Evolutionary conservation across 1,140 invertebrate species (phyloP).

Genomic region (Achatina immaculata): DNA sequence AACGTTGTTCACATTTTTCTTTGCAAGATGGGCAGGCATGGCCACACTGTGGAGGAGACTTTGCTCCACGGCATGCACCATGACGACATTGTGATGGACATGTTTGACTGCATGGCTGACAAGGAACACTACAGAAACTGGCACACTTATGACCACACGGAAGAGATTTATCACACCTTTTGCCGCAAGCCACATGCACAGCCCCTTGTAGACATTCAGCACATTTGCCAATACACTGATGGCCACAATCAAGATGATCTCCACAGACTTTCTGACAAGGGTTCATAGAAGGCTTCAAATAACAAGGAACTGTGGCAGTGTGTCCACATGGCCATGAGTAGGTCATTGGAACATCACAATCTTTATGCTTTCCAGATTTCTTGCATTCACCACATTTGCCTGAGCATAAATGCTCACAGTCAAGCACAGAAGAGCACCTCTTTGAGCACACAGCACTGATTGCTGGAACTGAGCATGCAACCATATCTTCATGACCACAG

Average conservation of each 20-base stretch:
- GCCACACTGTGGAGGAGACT: constrained; percentile 72
- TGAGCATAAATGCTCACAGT: constrained; percentile 72
- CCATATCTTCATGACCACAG: constrained; percentile 44
- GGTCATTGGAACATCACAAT: constrained; percentile 52
- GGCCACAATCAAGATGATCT: constrained; percentile 52
- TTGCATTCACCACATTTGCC: constrained; percentile 77
- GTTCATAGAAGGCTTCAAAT: constrained; percentile 38
- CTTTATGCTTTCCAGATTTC: constrained; percentile 72
- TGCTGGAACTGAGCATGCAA: constrained; percentile 66
- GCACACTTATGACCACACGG: constrained; percentile 68
- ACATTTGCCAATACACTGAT: constrained; percentile 57
- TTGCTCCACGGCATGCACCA: constrained; percentile 71
- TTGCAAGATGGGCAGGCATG: constrained; percentile 75
- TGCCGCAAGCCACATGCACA: constrained; percentile 73
- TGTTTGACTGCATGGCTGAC: constrained; percentile 76
- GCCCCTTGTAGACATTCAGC: constrained; percentile 75
- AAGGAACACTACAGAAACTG: constrained; percentile 62
- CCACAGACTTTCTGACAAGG: constrained; percentile 44
- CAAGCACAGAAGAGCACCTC: constrained; percentile 50
- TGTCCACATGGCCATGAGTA: constrained; percentile 71
- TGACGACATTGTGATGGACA: constrained; percentile 76
- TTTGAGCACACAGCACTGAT: constrained; percentile 69
- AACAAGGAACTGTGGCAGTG: constrained; percentile 53
- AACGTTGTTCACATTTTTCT: constrained; percentile 71
- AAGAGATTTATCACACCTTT: constrained; percentile 61